Conservation (phyloP, 2,888 invertebrate genomes). For the Notodonta ziczac region DNA sequence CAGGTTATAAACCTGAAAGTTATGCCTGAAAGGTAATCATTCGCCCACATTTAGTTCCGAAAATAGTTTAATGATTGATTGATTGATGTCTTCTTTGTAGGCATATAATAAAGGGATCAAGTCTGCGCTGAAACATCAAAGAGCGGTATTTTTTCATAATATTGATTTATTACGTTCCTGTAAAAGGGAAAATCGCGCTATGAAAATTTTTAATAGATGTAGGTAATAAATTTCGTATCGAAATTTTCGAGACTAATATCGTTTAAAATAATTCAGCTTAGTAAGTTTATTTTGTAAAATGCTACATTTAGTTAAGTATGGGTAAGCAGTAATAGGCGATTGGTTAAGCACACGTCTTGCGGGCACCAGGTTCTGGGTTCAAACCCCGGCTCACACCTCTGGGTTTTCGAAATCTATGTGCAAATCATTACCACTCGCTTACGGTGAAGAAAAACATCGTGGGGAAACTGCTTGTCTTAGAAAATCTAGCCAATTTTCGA, state of each 20-base stretch:
- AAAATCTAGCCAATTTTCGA: too few relatives aligned
- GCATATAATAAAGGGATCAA: slow-evolving; percentile 4
- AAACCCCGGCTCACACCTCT: too few relatives aligned
- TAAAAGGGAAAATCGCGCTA: not conserved
- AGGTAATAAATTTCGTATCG: not conserved
- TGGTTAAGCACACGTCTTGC: too few relatives aligned
- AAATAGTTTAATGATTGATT: slow-evolving; percentile 37
- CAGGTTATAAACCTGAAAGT: slow-evolving; percentile 6
- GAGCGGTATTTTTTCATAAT: slow-evolving; percentile 7
- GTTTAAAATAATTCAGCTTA: not conserved
- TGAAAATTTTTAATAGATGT: not conserved
- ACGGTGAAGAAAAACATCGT: too few relatives aligned
- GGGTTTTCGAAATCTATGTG: too few relatives aligned
- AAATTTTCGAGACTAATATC: not conserved
- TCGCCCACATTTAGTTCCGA: slow-evolving; percentile 26
- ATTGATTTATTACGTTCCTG: slow-evolving; percentile 8
- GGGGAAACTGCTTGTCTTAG: too few relatives aligned
- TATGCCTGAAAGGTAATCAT: not conserved
- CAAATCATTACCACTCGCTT: too few relatives aligned
- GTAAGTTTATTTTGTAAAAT: too few relatives aligned
- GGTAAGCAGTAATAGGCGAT: not conserved
- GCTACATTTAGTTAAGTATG: too few relatives aligned
- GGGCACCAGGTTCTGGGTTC: too few relatives aligned
- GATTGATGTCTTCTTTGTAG: slow-evolving; percentile 11
- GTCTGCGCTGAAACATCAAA: slow-evolving; percentile 6